Evolutionary conservation across 1,140 invertebrate genomes (phyloP).

Genomic region (Habropoda laboriosa): DNA sequence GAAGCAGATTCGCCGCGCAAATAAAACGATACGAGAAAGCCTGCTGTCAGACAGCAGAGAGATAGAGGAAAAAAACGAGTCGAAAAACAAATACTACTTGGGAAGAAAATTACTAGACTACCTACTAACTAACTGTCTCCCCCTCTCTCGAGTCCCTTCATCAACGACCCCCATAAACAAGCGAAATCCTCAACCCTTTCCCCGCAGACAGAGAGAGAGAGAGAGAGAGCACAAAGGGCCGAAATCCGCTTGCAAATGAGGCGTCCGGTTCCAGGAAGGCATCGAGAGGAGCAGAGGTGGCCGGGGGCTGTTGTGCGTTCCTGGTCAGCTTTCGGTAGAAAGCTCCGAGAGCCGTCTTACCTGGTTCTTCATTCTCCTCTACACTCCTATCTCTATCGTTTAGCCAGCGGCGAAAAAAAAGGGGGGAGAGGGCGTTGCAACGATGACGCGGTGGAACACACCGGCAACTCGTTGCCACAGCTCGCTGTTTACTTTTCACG

Average conservation of each 20-base stretch:
- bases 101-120: too few relatives aligned
- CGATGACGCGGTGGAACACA: slow-evolving; percentile 57
- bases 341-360: slow-evolving; percentile 20
- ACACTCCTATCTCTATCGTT: slow-evolving; percentile 45
- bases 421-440: slow-evolving; percentile 27
- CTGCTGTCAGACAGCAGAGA: too few relatives aligned
- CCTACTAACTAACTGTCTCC: too few relatives aligned
- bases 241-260: not conserved
- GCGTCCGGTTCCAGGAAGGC: slow-evolving; percentile 4
- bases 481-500: slow-evolving; percentile 69
- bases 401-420: slow-evolving; percentile 29
- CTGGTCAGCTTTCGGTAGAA: slow-evolving; percentile 18
- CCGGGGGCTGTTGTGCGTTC: not conserved
- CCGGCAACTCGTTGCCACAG: slow-evolving; percentile 63
- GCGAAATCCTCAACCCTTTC: not conserved
- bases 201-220: not conserved
- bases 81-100: too few relatives aligned
- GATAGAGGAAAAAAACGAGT: too few relatives aligned
- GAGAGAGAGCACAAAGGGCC: not conserved
- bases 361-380: slow-evolving; percentile 21
- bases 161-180: too few relatives aligned
- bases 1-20: too few relatives aligned
- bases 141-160: too few relatives aligned
- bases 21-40: too few relatives aligned
- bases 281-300: not conserved